Conservation (phyloP, 2,797 vertebrate species). For the Hemibagrus guttatus region DNA sequence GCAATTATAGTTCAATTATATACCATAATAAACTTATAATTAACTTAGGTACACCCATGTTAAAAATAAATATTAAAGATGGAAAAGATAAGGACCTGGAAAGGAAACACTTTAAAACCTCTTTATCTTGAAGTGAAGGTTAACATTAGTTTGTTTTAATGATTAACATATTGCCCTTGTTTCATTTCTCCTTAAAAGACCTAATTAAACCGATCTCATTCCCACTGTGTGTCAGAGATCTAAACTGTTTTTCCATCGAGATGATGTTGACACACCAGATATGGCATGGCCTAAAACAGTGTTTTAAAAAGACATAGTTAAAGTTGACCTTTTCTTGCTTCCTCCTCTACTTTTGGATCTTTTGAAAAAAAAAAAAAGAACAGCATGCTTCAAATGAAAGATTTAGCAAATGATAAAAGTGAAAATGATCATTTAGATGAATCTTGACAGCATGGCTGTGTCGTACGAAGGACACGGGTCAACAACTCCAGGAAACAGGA, state of each 20-base stretch:
- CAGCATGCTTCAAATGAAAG: background rate
- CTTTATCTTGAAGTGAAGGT: too few species aligned
- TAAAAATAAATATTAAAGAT: background rate
- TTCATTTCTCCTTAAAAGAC: too few species aligned
- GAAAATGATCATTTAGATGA: conserved; percentile 42
- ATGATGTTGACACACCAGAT: background rate
- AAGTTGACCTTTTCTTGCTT: background rate
- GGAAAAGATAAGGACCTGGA: background rate
- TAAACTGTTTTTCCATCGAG: background rate
- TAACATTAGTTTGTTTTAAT: background rate
- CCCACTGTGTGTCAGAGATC: background rate
- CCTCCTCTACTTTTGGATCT: background rate
- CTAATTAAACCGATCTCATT: background rate
- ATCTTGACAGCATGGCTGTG: conserved; percentile 12
- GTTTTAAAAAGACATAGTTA: background rate
- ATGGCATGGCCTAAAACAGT: background rate
- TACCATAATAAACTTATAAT: background rate
- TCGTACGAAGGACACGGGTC: conserved; percentile 41
- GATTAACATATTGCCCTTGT: background rate
- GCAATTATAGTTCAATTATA: background rate
- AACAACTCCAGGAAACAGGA: conserved; percentile 42
- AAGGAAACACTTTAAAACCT: background rate
- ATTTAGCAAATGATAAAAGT: conserved; percentile 29
- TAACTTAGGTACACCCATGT: background rate
- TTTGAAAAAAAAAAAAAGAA: background rate